Percentiles rank a stretch among this genome's conserved stretches.
Evolutionary conservation across 2,888 invertebrate genomes (phyloP).

Genomic region (Phortica magna): DNA sequence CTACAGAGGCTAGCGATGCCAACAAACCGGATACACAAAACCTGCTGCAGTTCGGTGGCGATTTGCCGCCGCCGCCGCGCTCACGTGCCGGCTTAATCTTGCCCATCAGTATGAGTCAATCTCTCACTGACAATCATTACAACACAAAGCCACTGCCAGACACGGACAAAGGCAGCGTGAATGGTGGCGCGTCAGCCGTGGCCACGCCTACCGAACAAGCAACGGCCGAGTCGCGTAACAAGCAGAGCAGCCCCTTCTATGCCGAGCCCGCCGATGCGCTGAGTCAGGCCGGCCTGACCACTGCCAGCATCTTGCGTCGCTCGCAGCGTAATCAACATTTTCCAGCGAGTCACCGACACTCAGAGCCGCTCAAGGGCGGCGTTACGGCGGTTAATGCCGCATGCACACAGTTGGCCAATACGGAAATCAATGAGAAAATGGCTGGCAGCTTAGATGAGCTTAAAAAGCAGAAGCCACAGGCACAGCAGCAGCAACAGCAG

Average conservation of each 20-base stretch:
- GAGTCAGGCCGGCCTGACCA: conserved; percentile 78
- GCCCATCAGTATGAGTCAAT: conserved; percentile 62
- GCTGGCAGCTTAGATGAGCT: conserved; percentile 77
- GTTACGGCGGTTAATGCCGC: conserved; percentile 59
- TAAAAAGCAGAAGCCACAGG: conserved; percentile 78
- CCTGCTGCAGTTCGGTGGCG: conserved; percentile 69
- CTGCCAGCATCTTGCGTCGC: conserved; percentile 74
- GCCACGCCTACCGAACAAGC: conserved; percentile 74
- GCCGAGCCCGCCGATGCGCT: conserved; percentile 93
- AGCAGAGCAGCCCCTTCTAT: conserved; percentile 91
- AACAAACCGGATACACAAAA: conserved; percentile 62
- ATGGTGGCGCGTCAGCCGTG: conserved; percentile 54
- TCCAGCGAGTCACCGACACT: conserved; percentile 81
- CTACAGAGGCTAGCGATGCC: conserved; percentile 52
- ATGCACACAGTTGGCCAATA: conserved; percentile 84
- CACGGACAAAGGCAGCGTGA: conserved; percentile 55
- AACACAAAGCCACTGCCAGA: conserved; percentile 36
- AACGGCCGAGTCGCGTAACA: conserved; percentile 77
- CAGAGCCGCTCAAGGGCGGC: conserved; percentile 81
- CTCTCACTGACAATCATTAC: conserved; percentile 62
- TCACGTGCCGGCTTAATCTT: conserved; percentile 73
- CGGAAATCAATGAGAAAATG: conserved; percentile 75
- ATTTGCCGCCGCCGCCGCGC: conserved; percentile 67
- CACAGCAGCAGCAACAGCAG: conserved; percentile 54
- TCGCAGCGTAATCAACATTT: conserved; percentile 74